Evolutionary conservation across 2,797 vertebrate genomes (phyloP).

Genomic region (Salmo trutta): DNA sequence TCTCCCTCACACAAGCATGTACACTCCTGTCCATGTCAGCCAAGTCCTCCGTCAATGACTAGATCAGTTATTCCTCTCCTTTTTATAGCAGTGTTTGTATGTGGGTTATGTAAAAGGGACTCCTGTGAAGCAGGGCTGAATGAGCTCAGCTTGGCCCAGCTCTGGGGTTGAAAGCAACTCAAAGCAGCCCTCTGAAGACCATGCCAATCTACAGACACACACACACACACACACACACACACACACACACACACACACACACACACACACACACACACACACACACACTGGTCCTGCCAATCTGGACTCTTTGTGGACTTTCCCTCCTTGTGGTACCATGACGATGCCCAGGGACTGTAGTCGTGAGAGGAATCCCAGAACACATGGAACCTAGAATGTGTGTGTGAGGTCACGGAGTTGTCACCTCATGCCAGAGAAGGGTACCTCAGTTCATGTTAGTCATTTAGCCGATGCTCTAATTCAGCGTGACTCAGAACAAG

Average conservation of each 20-base stretch:
- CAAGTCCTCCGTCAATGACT: neutral
- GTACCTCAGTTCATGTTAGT: no score
- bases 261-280: slow-evolving; percentile 17
- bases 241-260: neutral
- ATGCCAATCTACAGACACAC: slow-evolving; percentile 24
- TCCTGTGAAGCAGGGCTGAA: slow-evolving; percentile 21
- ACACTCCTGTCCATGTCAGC: neutral
- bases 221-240: slow-evolving; percentile 12
- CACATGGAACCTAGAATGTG: no score
- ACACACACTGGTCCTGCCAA: slow-evolving; percentile 53
- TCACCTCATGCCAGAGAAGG: no score
- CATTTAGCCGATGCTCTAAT: no score
- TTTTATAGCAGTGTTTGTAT: slow-evolving; percentile 21
- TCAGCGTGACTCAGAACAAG: slow-evolving; percentile 33
- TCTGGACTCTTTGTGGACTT: slow-evolving; percentile 49
- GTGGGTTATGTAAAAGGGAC: neutral
- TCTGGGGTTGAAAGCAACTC: slow-evolving; percentile 3
- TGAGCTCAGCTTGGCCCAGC: slow-evolving; percentile 9
- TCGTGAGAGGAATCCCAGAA: no score
- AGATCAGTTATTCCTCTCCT: neutral
- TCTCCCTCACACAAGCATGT: neutral
- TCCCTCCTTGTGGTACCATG: slow-evolving; percentile 47
- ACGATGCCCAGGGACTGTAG: slow-evolving; percentile 49
- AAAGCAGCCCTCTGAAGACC: slow-evolving; percentile 31
- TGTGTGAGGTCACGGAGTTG: no score